Conservation (phyloP, 37 sponge, comb jelly and placozoan species). For the Tethya wilhelma region DNA sequence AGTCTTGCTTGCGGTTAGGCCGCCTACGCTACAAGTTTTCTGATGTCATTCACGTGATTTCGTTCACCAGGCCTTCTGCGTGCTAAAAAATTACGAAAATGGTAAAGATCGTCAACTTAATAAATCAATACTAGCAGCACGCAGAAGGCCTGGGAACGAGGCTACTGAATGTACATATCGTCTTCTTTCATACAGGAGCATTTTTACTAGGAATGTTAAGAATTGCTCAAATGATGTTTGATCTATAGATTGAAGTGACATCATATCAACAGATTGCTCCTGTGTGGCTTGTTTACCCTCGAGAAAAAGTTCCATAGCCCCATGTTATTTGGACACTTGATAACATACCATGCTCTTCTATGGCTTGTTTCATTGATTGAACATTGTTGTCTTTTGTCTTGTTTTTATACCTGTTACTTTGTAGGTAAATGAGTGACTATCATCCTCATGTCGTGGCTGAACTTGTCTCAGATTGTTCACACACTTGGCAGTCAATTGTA, state of each 20-base stretch:
- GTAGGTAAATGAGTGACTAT: background rate
- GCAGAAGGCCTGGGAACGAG: too few species aligned
- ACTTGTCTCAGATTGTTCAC: too few species aligned
- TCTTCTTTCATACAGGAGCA: too few species aligned
- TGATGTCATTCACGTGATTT: too few species aligned
- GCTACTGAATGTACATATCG: too few species aligned
- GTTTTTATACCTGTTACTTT: background rate
- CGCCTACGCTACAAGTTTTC: too few species aligned
- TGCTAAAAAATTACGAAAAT: too few species aligned
- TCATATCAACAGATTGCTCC: slow-evolving; percentile 16
- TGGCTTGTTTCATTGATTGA: background rate
- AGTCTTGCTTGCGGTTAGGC: too few species aligned
- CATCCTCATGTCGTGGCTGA: background rate
- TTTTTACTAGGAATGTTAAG: too few species aligned
- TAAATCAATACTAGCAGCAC: too few species aligned
- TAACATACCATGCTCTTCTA: slow-evolving; percentile 4
- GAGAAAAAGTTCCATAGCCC: slow-evolving; percentile 30
- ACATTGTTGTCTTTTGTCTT: background rate
- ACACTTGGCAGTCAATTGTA: background rate
- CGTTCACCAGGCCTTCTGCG: too few species aligned
- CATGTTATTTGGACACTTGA: background rate
- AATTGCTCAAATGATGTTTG: slow-evolving; percentile 5
- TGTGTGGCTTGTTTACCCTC: slow-evolving; percentile 3
- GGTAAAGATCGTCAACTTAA: too few species aligned
- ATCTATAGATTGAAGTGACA: background rate